phyloP scores from a whole-genome alignment of 2,113 vertebrate species.

The Catagonus wagneri region DNA sequence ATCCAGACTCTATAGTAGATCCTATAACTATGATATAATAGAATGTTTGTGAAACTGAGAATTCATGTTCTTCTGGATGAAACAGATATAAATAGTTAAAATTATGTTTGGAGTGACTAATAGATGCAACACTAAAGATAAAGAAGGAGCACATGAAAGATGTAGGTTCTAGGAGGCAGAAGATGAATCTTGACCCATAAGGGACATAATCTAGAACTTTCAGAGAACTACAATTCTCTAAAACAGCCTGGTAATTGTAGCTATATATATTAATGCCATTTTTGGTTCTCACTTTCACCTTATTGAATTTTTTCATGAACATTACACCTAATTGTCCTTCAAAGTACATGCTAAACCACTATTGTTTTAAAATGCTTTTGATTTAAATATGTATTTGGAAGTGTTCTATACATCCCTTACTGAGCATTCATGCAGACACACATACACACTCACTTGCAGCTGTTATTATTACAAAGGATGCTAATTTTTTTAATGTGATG shows the following conservation, averaged over 20 bases:
- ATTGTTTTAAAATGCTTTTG: constrained; percentile 34
- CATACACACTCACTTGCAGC: not conserved
- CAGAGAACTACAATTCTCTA: not conserved
- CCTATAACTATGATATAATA: not conserved
- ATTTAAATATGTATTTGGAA: not conserved
- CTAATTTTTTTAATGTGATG: not conserved
- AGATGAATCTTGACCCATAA: not conserved
- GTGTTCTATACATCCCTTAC: not conserved
- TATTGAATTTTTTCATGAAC: not conserved
- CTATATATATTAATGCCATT: not conserved
- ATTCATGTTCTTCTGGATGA: not conserved
- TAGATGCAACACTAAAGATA: not conserved
- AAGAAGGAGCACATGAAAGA: not conserved
- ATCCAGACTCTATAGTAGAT: not conserved
- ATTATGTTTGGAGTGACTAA: not conserved
- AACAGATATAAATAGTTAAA: not conserved
- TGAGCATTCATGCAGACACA: not conserved
- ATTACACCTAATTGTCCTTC: not conserved
- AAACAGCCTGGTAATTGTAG: not conserved
- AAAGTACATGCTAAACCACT: not conserved
- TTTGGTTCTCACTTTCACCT: not conserved
- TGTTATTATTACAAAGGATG: not conserved
- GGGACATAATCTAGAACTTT: not conserved
- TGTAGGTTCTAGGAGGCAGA: not conserved
- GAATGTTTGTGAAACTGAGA: not conserved